Evolutionary conservation across 92 coral and sea anemone genomes (phyloP).

Genomic region (Desmophyllum pertusum): DNA sequence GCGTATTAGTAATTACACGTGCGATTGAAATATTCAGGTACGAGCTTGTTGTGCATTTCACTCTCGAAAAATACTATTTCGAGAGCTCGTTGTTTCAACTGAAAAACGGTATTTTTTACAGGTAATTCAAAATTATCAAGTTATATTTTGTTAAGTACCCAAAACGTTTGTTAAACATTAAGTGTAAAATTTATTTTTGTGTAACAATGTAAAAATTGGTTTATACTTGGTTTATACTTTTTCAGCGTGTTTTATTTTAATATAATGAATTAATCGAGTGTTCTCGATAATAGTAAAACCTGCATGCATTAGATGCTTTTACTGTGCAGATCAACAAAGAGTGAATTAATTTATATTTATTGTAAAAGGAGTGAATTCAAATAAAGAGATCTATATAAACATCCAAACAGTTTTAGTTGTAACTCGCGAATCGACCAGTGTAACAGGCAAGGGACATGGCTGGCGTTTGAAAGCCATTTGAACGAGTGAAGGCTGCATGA

Average conservation of each 20-base stretch:
- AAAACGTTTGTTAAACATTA: background rate
- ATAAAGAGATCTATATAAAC: background rate
- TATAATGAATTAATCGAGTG: background rate
- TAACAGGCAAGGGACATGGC: too few relatives aligned
- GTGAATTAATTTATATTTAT: slow-evolving; percentile 26
- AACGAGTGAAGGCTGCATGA: too few relatives aligned
- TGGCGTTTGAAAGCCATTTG: background rate
- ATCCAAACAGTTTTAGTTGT: background rate
- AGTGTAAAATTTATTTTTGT: slow-evolving; percentile 18
- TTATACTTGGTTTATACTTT: background rate
- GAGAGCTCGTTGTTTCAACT: too few relatives aligned
- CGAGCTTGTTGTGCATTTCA: too few relatives aligned
- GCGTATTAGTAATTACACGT: too few relatives aligned
- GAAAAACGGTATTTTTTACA: too few relatives aligned
- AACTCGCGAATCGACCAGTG: background rate
- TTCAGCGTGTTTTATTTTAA: background rate
- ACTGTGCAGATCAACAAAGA: background rate
- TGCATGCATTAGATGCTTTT: slow-evolving; percentile 9
- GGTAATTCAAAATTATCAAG: too few relatives aligned
- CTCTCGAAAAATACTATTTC: too few relatives aligned
- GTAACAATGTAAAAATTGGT: background rate
- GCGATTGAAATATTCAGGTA: too few relatives aligned
- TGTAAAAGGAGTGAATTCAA: slow-evolving; percentile 3
- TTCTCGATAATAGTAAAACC: background rate
- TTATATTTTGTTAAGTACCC: background rate